Evolutionary conservation across 2,888 invertebrate species (phyloP), one percentile per base, ranked within the genome.

Genomic region (Lycia hirtaria): DNA sequence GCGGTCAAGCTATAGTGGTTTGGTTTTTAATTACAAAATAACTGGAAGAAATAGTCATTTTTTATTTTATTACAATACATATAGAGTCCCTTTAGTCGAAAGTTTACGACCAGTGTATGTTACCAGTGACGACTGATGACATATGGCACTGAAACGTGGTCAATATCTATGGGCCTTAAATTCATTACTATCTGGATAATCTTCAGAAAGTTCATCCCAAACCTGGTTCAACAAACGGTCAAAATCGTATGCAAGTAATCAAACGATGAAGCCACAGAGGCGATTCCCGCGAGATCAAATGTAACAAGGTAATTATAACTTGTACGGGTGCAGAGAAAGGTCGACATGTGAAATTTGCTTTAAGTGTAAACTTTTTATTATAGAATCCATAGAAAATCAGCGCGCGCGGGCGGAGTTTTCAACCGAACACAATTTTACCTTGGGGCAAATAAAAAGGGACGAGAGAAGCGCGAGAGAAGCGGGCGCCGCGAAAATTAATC

Each of bases 401-500:
- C 67, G 69, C 65, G 52, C 62, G 70, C 69, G 70, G 71, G 74
- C 72, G 72, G 80, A 83, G 78, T 80, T 83, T 82, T 78, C 80
- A 76, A 75, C 76, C 68, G 76, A 79, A 68, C 68, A 72, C 71
- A 83, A 80, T 81, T 85, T 83, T 81, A 80, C 81, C 80, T 81
- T 70, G 69, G 79, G 87, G 85, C 83, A 77, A 85, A 87, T 87
- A 88, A 88, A 88, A 90, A 87, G 88, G 88, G 87, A 81, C 78
- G 81, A 67, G 64, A 59, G 65, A 53, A 54, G 62, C 70, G 74
- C 73, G 59, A 74, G 41, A 26, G 41, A 26, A 74, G 72, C 75
- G 80, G 79, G 80, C 73, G 81, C 83, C 79, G 87, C 82, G 89
- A 88, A 90, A 91, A 92, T 91, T 91, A 92, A 92, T 92, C 88